These are phyloP conservation scores for Drosophila setifemur DNA, from an alignment of 1,140 invertebrate genomes.

Conservation along the genomic window DNA sequence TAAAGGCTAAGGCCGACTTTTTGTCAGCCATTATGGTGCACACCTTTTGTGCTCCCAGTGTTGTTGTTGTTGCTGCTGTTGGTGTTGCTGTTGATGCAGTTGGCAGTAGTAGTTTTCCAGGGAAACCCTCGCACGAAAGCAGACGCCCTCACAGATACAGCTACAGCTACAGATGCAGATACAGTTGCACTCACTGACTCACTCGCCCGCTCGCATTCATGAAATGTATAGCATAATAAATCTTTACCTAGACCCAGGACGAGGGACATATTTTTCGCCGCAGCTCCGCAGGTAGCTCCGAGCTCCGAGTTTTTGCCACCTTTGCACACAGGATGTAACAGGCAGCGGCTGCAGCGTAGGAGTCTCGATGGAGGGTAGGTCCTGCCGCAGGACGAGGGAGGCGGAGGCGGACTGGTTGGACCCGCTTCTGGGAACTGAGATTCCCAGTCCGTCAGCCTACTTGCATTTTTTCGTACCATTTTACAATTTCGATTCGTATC, in stretches of 20 bases:
- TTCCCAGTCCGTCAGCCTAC: not conserved
- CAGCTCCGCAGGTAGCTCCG: constrained; percentile 60
- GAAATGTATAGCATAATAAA: constrained; percentile 81
- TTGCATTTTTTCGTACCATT: constrained; percentile 74
- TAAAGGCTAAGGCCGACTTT: constrained; percentile 80
- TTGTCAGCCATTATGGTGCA: constrained; percentile 78
- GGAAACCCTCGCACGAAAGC: constrained; percentile 65
- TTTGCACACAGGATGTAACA: constrained; percentile 72
- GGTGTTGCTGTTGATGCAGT: constrained; percentile 15
- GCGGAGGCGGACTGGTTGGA: constrained; percentile 6
- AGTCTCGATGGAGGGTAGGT: constrained; percentile 52
- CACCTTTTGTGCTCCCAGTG: constrained; percentile 63
- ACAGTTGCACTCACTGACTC: constrained; percentile 24
- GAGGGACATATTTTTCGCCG: constrained; percentile 60
- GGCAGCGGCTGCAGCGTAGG: constrained; percentile 54
- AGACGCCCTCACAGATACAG: constrained; percentile 14
- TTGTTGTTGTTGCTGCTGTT: constrained; percentile 36
- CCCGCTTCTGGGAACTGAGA: constrained; percentile 39
- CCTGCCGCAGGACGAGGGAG: constrained; percentile 10
- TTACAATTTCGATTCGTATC: constrained; percentile 76
- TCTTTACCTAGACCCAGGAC: constrained; percentile 66
- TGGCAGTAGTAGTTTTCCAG: constrained; percentile 67
- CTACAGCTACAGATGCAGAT: not conserved
- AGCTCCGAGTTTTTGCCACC: constrained; percentile 73
- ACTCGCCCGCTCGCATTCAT: constrained; percentile 65